These are phyloP conservation scores for Lomographa bimaculata DNA, from an alignment of 2,888 invertebrate genomes.

Conservation along the genomic window DNA sequence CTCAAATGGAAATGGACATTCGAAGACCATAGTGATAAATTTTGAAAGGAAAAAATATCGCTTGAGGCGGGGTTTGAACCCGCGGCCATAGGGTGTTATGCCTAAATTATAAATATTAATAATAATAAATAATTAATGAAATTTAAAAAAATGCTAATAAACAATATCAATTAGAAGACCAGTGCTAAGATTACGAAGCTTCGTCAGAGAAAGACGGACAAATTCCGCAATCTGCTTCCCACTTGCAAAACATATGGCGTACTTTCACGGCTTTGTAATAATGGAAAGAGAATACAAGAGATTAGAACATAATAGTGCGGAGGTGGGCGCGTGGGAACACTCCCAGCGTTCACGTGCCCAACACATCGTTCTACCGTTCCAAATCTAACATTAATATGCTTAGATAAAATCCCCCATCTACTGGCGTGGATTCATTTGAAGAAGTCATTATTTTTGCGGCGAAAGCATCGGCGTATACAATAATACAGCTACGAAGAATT, in stretches of 20 bases:
- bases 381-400: constrained; percentile 78
- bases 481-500: constrained; percentile 6
- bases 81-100: too few species aligned
- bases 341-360: constrained; percentile 80
- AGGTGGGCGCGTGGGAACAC: constrained; percentile 82
- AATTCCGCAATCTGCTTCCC: constrained; percentile 46
- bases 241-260: constrained; percentile 68
- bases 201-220: constrained; percentile 1
- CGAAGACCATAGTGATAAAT: too few species aligned
- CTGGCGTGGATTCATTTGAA: constrained; percentile 42
- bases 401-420: constrained; percentile 56
- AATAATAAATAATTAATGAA: too few species aligned
- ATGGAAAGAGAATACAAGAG: constrained; percentile 78
- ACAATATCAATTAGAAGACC: too few species aligned
- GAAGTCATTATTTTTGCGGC: constrained; percentile 49
- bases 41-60: too few species aligned
- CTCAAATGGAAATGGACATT: too few species aligned
- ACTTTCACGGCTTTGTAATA: constrained; percentile 80
- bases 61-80: too few species aligned
- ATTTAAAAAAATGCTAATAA: too few species aligned
- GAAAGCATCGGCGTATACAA: constrained; percentile 36
- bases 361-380: constrained; percentile 69
- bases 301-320: constrained; percentile 82
- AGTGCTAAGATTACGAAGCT: too few species aligned
- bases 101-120: too few species aligned